Conservation (phyloP, 2,888 invertebrate species). For the Lumbricus terrestris region DNA sequence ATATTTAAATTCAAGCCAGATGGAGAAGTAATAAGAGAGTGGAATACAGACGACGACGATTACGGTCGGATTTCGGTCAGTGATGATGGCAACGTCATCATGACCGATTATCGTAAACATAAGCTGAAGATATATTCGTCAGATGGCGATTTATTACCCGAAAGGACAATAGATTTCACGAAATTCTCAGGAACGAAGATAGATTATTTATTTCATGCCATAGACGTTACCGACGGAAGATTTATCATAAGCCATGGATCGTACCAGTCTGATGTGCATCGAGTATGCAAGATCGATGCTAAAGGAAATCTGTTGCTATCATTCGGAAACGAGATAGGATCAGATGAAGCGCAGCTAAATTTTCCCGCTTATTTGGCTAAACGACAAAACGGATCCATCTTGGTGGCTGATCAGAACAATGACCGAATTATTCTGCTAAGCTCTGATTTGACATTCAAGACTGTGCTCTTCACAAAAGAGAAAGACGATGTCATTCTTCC, state of each 20-base stretch:
- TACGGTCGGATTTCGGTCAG: not conserved
- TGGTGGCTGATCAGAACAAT: not conserved
- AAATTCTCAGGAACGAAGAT: not conserved
- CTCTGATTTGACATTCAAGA: not conserved
- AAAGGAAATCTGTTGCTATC: not conserved
- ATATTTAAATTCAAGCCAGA: not conserved
- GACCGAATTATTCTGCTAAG: not conserved
- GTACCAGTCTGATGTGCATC: not conserved
- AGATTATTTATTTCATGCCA: not conserved
- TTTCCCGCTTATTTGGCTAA: not conserved
- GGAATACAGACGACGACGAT: not conserved
- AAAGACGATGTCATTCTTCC: not conserved
- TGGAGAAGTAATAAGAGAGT: not conserved
- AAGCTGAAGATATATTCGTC: not conserved
- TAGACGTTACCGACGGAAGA: too few relatives aligned
- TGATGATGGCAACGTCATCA: not conserved
- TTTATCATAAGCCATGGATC: too few relatives aligned
- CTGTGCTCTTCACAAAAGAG: not conserved
- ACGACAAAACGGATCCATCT: not conserved
- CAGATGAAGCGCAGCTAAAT: not conserved
- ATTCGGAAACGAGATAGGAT: not conserved
- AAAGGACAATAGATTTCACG: not conserved
- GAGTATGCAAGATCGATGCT: not conserved
- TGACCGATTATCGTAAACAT: not conserved
- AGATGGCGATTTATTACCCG: not conserved